Conservation (phyloP, 2,888 invertebrate species). For the Agrotis puta region DNA sequence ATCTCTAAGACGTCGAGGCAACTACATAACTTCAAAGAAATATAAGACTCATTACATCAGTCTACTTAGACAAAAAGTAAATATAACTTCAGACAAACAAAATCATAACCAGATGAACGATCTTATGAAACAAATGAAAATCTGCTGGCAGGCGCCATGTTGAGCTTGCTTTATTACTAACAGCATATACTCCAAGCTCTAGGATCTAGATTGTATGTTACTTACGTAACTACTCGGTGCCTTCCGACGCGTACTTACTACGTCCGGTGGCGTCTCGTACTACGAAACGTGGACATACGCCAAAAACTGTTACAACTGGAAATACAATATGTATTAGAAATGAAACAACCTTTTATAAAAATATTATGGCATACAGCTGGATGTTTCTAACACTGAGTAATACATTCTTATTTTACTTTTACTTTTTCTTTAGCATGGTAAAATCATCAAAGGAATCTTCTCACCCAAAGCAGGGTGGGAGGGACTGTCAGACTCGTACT, state of each 20-base stretch:
- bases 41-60: not conserved
- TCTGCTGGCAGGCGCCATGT: slow-evolving; percentile 20
- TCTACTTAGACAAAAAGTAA: not conserved
- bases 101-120: slow-evolving; percentile 1
- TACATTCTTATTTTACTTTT: too few relatives aligned
- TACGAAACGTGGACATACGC: slow-evolving; percentile 46
- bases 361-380: slow-evolving; percentile 27
- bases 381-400: not conserved
- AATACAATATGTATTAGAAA: slow-evolving; percentile 25
- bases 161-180: slow-evolving; percentile 36
- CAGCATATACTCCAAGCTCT: slow-evolving; percentile 13
- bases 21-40: too few relatives aligned
- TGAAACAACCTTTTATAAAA: slow-evolving; percentile 33
- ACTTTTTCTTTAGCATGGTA: too few relatives aligned
- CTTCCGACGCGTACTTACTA: slow-evolving; percentile 20
- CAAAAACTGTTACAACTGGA: slow-evolving; percentile 40
- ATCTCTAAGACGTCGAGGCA: too few relatives aligned
- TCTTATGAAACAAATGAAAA: slow-evolving; percentile 22
- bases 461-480: too few relatives aligned
- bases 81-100: not conserved
- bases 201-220: slow-evolving; percentile 18
- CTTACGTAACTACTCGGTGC: slow-evolving; percentile 21
- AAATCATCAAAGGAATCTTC: too few relatives aligned
- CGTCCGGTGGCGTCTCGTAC: slow-evolving; percentile 14
- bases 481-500: too few relatives aligned